Evolutionary conservation across 2,113 vertebrate genomes (phyloP), one percentile per base, ranked within the genome.

Genomic region (Tinamus guttatus): DNA sequence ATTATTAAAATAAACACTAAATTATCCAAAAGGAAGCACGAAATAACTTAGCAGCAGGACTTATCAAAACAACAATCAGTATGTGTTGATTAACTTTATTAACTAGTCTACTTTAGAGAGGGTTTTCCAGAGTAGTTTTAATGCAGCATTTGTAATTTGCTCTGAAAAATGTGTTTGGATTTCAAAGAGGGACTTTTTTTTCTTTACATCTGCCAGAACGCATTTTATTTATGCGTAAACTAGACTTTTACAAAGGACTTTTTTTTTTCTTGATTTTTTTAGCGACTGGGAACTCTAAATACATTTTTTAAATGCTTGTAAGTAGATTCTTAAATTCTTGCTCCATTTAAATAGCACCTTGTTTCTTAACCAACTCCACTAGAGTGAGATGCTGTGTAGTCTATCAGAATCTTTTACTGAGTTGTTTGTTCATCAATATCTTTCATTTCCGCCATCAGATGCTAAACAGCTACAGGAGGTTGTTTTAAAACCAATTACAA

Each of bases 1-100:
- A 2, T 74, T 75, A 86, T 64, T 87, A 34, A 93, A 95, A 56
- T 58, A 74, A 62, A 82, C 56, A 60, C 4, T 16, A n/a, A 88
- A 93, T 92, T 82, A 76, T 52, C 17, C n/a, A 56, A 83, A 93
- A 93, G 27, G 80, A 94, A 95, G 34, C 56, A 11, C 36, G 93
- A 92, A 87, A 22, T 93, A 87, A 85, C 40, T 41, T 40, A 11
- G 45, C 28, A 84, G 19, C 76, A 71, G 13, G 49, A 77, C 34
- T 83, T 90, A 69, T 28, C 51, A 89, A 94, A 96, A 49, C 7
- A 87, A 79, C 9, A 56, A 68, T 75, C 52, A 81, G 47, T 45
- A 56, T 24, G 13, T 70, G 20, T 6, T 63, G 58, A 89, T 81
- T 45, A 90, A 67, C 34, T 94, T 69, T 49, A 76, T 56, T 62